A percentile compares a stretch with the other conserved stretches of the same genome.
phyloP scores from a whole-genome alignment of 2,113 vertebrate genomes.

The Theristicus caerulescens region DNA sequence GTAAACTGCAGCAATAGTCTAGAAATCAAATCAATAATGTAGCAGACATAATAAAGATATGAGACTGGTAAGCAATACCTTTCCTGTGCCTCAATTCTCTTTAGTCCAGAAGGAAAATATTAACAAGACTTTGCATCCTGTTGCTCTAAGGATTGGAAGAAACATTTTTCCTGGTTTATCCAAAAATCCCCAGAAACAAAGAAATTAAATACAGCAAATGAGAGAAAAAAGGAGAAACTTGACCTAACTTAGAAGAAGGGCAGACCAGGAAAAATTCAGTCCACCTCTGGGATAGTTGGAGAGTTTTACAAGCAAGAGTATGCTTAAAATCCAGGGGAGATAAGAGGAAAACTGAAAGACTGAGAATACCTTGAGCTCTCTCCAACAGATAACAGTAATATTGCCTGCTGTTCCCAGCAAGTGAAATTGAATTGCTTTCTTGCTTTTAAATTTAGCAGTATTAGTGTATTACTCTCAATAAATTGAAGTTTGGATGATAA shows the following conservation, averaged over 20 bases:
- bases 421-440: constrained; percentile 34
- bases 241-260: background rate
- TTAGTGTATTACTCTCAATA: constrained; percentile 5
- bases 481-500: constrained; percentile 34
- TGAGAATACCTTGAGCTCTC: constrained; percentile 1
- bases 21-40: background rate
- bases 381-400: constrained; percentile 17
- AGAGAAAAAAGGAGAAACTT: background rate
- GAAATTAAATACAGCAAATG: background rate
- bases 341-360: background rate
- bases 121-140: background rate
- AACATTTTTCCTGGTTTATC: background rate
- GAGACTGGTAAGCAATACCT: background rate
- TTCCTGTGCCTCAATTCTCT: background rate
- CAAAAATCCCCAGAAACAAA: background rate
- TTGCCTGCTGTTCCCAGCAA: constrained; percentile 3
- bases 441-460: constrained; percentile 33
- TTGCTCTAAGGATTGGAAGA: background rate
- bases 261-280: background rate
- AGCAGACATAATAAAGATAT: background rate
- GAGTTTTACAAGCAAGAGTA: background rate
- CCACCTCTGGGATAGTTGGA: background rate
- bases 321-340: background rate
- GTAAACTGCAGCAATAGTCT: background rate
- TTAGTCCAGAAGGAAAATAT: background rate